Evolutionary conservation across 2,797 vertebrate species (phyloP).

Genomic region (Smutsia gigantea): DNA sequence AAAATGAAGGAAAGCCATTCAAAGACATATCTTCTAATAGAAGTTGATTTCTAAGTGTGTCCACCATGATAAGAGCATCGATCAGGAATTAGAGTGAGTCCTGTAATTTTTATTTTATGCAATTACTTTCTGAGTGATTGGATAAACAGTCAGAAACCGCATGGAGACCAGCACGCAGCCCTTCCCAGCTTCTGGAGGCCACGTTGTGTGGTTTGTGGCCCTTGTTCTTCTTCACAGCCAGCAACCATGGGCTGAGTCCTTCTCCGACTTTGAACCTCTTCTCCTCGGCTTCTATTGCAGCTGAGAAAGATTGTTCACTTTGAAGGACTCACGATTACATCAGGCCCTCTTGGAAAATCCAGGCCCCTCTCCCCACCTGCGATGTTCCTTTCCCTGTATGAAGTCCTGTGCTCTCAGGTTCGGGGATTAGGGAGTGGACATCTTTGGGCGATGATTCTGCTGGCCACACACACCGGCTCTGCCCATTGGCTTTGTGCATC

Average conservation of each 20-base stretch:
- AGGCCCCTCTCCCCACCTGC: too few relatives aligned
- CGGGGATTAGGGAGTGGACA: accelerated
- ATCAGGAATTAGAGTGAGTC: accelerated
- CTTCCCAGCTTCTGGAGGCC: background rate
- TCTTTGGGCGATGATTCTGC: background rate
- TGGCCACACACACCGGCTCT: accelerated
- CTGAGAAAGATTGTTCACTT: background rate
- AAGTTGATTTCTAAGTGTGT: background rate
- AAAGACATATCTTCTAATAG: accelerated
- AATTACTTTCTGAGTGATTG: background rate
- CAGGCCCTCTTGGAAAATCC: accelerated
- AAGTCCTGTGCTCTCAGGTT: background rate
- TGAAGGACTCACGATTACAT: accelerated
- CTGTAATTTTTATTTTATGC: accelerated
- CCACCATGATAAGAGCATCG: accelerated
- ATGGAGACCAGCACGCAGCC: too few relatives aligned
- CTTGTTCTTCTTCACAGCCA: background rate
- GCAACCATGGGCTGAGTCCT: accelerated
- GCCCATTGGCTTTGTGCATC: accelerated
- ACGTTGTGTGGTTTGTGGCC: background rate
- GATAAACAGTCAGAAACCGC: accelerated
- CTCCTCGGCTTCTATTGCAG: background rate
- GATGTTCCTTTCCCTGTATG: background rate
- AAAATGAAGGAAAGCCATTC: background rate
- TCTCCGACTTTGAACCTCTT: accelerated